A percentile compares a stretch with the other conserved stretches of the same genome.
phyloP scores from a whole-genome alignment of 2,888 invertebrate species.

The Euproctis similis region DNA sequence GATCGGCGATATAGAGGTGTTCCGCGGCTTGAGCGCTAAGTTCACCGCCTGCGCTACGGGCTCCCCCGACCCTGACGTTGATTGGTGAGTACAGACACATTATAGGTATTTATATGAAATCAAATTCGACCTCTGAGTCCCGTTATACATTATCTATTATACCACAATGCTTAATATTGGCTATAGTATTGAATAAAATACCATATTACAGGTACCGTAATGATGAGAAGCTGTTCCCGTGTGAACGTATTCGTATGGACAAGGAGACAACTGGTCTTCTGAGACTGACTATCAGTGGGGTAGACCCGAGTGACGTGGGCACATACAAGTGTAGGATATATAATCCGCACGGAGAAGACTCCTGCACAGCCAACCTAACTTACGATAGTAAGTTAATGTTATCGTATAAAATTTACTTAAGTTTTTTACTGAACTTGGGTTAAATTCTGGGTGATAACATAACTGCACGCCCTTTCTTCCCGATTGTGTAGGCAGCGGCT shows the following conservation, averaged over 20 bases:
- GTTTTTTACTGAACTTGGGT: no score
- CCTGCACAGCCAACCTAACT: conserved; percentile 85
- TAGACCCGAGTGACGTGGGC: conserved; percentile 88
- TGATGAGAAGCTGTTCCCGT: conserved; percentile 85
- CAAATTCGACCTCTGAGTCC: no score
- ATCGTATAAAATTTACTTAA: no score
- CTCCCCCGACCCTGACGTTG: conserved; percentile 89
- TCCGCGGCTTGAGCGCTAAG: conserved; percentile 91
- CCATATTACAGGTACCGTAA: conserved; percentile 81
- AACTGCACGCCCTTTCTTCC: no score
- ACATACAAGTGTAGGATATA: conserved; percentile 88
- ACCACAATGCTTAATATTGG: no score
- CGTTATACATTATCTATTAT: no score
- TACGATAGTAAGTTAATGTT: conserved; percentile 82
- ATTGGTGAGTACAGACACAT: conserved; percentile 53
- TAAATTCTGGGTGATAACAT: no score
- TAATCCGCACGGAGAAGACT: conserved; percentile 89
- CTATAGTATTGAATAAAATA: no score
- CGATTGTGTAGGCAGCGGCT: no score
- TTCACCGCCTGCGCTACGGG: conserved; percentile 95
- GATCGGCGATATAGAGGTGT: conserved; percentile 90
- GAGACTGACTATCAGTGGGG: conserved; percentile 85
- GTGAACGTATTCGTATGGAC: conserved; percentile 88
- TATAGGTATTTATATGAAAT: no score
- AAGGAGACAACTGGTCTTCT: conserved; percentile 88